Base-by-base conservation (phyloP, 1,140 invertebrate genomes). In the Ctenoplectra terminalis region DNA sequence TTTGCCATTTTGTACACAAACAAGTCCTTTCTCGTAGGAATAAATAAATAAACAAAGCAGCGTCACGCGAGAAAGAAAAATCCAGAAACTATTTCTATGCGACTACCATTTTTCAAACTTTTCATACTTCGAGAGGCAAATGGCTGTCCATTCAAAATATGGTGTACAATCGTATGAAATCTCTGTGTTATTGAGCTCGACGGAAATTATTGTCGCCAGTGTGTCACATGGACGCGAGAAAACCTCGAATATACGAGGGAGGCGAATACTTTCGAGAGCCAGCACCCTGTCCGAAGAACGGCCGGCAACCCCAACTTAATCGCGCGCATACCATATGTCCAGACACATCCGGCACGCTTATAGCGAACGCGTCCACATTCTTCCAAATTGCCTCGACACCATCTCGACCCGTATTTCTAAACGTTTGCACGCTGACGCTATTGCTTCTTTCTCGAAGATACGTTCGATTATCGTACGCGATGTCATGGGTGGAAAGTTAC, bases 241-340 rank as follows among this genome's bases (percentile, higher is more conserved):
- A 74, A 23, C 34, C 58, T 20, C 11, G 17, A 40, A 63, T 50
- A 63, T 63, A 74, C 71, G 72, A 50, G 46, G 72, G 72, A 40
- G 11, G 58, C 46, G 48, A 63, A 74, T 43, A 20, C n/a, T 48
- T 48, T 34, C 8, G 58, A 1, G 2, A 60, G 29, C 7, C 29
- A 6, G 31, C 64, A 29, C 48, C 69, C 50, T 69, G 73, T 50
- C 52, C 46, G 56, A 82, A 76, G 63, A 74, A 71, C 34, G 74
- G 58, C 56, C 72, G 52, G 80, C 60, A 56, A 86, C 84, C 85
- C 84, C 64, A 80, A 67, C 71, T 86, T 86, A 83, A 87, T 79
- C 84, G 75, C 61, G 84, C 75, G 66, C 75, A 86, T 87, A 86
- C 74, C 84, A 79, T 86, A 87, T 87, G 85, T 85, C 80, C 58